Conservation (phyloP, 2,888 invertebrate species). For the Oligia strigilis region DNA sequence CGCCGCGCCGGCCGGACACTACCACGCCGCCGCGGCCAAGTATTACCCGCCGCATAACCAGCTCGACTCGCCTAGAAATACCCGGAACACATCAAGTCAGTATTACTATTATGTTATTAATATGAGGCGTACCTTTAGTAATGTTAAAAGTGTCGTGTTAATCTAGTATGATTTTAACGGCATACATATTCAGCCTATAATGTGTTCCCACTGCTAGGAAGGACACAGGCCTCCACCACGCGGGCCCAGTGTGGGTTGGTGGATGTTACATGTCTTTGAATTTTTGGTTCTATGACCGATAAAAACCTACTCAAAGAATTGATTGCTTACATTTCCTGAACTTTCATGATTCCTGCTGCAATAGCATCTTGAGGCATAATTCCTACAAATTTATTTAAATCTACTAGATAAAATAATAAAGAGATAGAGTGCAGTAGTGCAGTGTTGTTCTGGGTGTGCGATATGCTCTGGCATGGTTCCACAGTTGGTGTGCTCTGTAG, state of each 20-base stretch:
- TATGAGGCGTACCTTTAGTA: neutral
- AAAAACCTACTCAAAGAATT: neutral
- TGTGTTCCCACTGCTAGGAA: too few relatives aligned
- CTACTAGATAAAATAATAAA: too few relatives aligned
- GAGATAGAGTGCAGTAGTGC: too few relatives aligned
- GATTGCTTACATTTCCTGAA: neutral
- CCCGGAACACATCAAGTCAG: slow-evolving; percentile 85
- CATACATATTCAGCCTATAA: neutral
- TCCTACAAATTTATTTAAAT: neutral
- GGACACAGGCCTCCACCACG: too few relatives aligned
- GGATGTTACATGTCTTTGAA: too few relatives aligned
- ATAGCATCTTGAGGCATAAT: neutral
- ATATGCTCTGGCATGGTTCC: slow-evolving; percentile 79
- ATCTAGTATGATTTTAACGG: neutral
- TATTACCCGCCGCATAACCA: slow-evolving; percentile 92
- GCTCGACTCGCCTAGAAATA: slow-evolving; percentile 89
- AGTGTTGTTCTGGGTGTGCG: too few relatives aligned
- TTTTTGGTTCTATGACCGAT: too few relatives aligned
- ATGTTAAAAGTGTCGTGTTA: neutral
- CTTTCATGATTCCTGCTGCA: neutral
- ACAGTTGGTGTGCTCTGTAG: slow-evolving; percentile 81
- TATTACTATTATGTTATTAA: slow-evolving; percentile 3
- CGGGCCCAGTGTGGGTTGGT: too few relatives aligned
- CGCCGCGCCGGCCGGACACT: slow-evolving; percentile 72
- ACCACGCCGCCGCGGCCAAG: slow-evolving; percentile 89